These are phyloP conservation scores for Apostichopus leukothele DNA, from an alignment of 53 echinoderm and acorn worm genomes.

Conservation along the genomic window DNA sequence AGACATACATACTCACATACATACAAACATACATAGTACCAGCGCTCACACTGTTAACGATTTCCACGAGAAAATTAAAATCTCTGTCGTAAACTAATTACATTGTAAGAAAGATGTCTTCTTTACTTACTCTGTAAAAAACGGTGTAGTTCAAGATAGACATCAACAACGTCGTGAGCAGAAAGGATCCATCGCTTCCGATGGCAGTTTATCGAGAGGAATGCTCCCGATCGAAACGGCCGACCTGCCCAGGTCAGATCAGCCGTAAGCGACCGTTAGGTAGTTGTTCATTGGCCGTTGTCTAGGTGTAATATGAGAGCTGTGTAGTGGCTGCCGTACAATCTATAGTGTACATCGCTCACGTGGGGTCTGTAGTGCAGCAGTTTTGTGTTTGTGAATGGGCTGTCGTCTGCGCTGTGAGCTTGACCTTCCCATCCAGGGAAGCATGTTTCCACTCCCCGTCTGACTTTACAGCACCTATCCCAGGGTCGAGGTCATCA, in stretches of 20 bases:
- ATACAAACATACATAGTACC: too few relatives aligned
- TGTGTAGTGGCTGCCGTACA: not conserved
- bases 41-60: too few relatives aligned
- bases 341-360: constrained; percentile 15
- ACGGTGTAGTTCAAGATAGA: too few relatives aligned
- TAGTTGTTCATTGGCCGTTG: constrained; percentile 1
- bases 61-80: too few relatives aligned
- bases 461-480: not conserved
- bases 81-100: too few relatives aligned
- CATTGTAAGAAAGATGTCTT: too few relatives aligned
- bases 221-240: not conserved
- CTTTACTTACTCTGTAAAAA: too few relatives aligned
- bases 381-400: constrained; percentile 37
- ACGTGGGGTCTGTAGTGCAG: not conserved
- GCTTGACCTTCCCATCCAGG: constrained; percentile 39
- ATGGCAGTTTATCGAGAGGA: too few relatives aligned
- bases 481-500: constrained; percentile 39
- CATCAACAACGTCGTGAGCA: too few relatives aligned
- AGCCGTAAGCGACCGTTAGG: constrained; percentile 1
- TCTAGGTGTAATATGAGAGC: constrained; percentile 2
- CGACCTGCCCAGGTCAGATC: not conserved
- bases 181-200: too few relatives aligned
- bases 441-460: not conserved
- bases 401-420: constrained; percentile 7
- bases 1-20: too few relatives aligned